Evolutionary conservation across 2,113 vertebrate genomes (phyloP).

Genomic region (Neopipo cinnamomea): DNA sequence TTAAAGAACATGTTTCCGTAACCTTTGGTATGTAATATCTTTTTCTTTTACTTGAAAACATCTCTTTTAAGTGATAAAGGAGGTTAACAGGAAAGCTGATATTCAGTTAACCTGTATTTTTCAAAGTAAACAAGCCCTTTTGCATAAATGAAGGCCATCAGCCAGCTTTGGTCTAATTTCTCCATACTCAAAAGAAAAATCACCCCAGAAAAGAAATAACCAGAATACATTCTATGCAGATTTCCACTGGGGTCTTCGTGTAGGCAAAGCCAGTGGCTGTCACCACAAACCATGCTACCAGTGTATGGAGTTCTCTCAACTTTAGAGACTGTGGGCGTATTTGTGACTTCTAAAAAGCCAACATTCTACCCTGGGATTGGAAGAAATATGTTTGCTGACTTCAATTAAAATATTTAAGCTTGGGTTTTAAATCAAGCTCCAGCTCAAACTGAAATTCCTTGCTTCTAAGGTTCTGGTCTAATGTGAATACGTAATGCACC

Average conservation of each 20-base stretch:
- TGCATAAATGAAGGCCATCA: background rate
- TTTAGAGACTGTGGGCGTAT: background rate
- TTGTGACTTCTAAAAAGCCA: background rate
- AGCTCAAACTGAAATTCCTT: background rate
- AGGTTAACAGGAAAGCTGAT: background rate
- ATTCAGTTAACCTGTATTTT: conserved; percentile 9
- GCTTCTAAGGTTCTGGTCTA: background rate
- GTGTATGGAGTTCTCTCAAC: fast-evolving
- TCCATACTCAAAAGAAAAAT: background rate
- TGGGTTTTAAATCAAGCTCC: background rate
- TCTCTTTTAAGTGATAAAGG: conserved; percentile 1
- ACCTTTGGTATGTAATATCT: background rate
- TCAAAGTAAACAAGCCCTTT: conserved; percentile 1
- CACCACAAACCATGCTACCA: background rate
- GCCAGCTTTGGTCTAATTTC: background rate
- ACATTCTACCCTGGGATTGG: background rate
- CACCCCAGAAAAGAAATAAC: background rate
- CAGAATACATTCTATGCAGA: background rate
- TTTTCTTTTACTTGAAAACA: background rate
- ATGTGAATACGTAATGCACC: background rate
- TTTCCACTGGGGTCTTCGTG: background rate
- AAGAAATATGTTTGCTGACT: background rate
- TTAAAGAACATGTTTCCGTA: conserved; percentile 17
- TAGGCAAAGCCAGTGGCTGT: background rate
- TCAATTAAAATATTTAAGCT: conserved; percentile 2